Evolutionary conservation across 2,888 invertebrate species (phyloP), one percentile per base, ranked within the genome.

Genomic region (Phortica okadai): DNA sequence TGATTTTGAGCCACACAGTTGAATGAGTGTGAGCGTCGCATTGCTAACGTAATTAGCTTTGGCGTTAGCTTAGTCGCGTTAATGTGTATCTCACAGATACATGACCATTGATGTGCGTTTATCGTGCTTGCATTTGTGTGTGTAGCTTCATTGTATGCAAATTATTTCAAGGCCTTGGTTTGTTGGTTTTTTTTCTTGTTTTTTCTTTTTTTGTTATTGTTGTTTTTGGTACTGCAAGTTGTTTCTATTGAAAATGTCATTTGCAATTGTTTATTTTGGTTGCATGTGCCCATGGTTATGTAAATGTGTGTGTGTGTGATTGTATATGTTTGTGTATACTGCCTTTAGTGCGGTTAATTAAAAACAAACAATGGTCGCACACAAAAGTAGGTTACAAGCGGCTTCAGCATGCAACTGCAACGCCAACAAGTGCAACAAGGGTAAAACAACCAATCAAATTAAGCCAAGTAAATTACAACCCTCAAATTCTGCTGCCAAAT

Each of bases 281-380:
- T 88, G 88, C 74, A 74, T 78, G 74, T 80, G 58, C 76, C 82
- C 78, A 82, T 82, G 80, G 83, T 79, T 76, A 76, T 10, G 33
- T 64, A 42, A 56, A 10, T 62, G 25, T 66, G 74, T 76, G 70
- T 73, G 66, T 77, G 25, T 76, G 62, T 77, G 54, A 69, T 56
- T 74, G 56, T 78, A 62, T 69, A 54, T 69, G 42, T 78, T 66
- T 79, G 77, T 81, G 72, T 76, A 78, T 76, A 81, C 16, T 79
- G 76, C 80, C 83, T 83, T 82, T 81, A 83, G 82, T 89, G 89
- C 83, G 88, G 88, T 89, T 88, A 88, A 88, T 88, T 89, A 89
- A 88, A 89, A 88, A 80, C 88, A 89, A 88, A 89, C 88, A 88
- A 88, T 83, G 85, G 80, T 78, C 82, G 25, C 16, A 69, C 50